Percentiles rank a stretch among this genome's conserved stretches.
These are phyloP conservation scores for Drosophila kikkawai DNA, from an alignment of 1,140 invertebrate species.

Conservation along the genomic window DNA sequence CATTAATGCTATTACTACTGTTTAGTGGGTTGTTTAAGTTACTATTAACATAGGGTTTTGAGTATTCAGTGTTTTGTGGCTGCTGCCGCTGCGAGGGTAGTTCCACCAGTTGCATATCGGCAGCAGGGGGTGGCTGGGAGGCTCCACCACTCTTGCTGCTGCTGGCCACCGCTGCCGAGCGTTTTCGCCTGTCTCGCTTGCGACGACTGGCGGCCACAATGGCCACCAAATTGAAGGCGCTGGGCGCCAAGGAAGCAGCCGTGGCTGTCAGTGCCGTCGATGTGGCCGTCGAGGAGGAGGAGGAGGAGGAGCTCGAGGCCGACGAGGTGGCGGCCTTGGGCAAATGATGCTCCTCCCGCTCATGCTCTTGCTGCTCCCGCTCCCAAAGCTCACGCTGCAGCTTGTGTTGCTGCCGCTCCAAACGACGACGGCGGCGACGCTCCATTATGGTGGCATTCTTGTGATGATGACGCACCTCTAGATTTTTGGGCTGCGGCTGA, in stretches of 20 bases:
- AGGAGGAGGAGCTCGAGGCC: slow-evolving; percentile 65
- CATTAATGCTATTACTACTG: slow-evolving; percentile 74
- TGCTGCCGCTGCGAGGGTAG: slow-evolving; percentile 37
- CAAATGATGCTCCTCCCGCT: slow-evolving; percentile 50
- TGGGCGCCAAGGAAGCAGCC: slow-evolving; percentile 74
- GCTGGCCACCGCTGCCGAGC: slow-evolving; percentile 28
- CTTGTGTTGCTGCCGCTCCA: slow-evolving; percentile 55
- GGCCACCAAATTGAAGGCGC: slow-evolving; percentile 76
- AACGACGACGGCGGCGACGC: slow-evolving; percentile 52
- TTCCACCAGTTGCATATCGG: slow-evolving; percentile 70
- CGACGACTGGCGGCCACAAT: slow-evolving; percentile 77
- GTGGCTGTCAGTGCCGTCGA: slow-evolving; percentile 68
- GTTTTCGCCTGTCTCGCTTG: slow-evolving; percentile 79
- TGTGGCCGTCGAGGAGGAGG: slow-evolving; percentile 52
- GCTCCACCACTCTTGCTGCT: background rate
- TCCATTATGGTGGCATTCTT: slow-evolving; percentile 70
- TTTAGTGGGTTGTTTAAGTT: slow-evolving; percentile 42
- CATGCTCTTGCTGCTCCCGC: slow-evolving; percentile 14
- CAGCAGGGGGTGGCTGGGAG: slow-evolving; percentile 1
- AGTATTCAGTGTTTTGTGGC: slow-evolving; percentile 73
- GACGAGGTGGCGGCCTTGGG: slow-evolving; percentile 70
- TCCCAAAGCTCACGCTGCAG: slow-evolving; percentile 38
- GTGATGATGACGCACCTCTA: slow-evolving; percentile 73
- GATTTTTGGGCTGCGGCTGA: slow-evolving; percentile 71
- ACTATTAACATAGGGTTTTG: slow-evolving; percentile 81